Conservation (phyloP, 2,113 vertebrate species). For the Seriola dumerili region DNA sequence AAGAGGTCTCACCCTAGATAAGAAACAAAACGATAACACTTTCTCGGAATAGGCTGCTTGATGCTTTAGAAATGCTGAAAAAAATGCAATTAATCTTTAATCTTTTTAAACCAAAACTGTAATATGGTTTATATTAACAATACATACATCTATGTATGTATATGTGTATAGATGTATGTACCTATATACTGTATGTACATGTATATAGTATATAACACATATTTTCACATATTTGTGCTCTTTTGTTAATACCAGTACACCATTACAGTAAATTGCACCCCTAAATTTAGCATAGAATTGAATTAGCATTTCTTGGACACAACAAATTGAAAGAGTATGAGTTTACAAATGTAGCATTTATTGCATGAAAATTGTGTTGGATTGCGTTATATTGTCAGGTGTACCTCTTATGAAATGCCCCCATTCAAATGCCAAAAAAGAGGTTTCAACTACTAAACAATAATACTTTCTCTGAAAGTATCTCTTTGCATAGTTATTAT, state of each 20-base stretch:
- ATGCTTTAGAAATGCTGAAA: conserved; percentile 6
- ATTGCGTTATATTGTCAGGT: conserved; percentile 11
- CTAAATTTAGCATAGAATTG: not conserved
- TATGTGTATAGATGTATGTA: not conserved
- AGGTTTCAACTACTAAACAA: not conserved
- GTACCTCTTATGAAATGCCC: not conserved
- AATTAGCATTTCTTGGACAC: not conserved
- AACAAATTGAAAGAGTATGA: not conserved
- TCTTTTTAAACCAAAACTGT: not conserved
- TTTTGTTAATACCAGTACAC: not conserved
- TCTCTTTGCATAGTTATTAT: no score
- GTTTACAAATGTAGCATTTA: not conserved
- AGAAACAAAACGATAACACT: conserved; percentile 27
- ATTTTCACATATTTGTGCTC: no score
- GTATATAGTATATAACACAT: no score
- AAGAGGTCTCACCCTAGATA: conserved; percentile 39
- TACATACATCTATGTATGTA: no score
- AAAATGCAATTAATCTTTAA: not conserved
- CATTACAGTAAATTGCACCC: not conserved
- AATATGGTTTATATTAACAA: not conserved
- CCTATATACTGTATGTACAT: no score
- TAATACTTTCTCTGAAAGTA: not conserved
- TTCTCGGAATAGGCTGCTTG: conserved; percentile 11
- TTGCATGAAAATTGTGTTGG: not conserved
- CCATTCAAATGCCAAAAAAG: not conserved